Evolutionary conservation across 2,888 invertebrate genomes (phyloP).

Genomic region (Tromatobia lineatoria): DNA sequence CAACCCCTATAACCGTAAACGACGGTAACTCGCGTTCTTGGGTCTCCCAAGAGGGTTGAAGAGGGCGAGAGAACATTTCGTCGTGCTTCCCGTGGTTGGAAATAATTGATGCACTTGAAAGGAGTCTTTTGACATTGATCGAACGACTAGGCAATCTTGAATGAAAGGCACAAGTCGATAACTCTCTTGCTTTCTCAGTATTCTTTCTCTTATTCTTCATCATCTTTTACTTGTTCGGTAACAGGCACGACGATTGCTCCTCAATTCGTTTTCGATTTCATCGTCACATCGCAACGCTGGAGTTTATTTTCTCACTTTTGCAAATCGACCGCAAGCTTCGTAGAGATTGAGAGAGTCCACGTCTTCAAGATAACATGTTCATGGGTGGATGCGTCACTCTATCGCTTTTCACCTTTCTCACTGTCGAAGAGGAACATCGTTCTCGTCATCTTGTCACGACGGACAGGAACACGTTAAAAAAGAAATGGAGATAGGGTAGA

Average conservation of each 20-base stretch:
- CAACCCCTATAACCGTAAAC: conserved; percentile 58
- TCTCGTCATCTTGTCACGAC: not conserved
- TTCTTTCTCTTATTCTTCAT: conserved; percentile 10
- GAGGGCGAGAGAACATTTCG: conserved; percentile 34
- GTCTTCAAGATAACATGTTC: conserved; percentile 37
- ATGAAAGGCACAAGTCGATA: conserved; percentile 66
- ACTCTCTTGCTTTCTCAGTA: conserved; percentile 36
- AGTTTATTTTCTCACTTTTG: conserved; percentile 48
- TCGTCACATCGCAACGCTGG: not conserved
- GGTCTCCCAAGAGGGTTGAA: conserved; percentile 8
- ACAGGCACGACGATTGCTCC: conserved; percentile 16
- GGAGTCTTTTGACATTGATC: conserved; percentile 67
- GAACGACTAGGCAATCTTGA: conserved; percentile 62
- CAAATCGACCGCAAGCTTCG: conserved; percentile 36
- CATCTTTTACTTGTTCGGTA: conserved; percentile 27
- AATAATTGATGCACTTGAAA: conserved; percentile 70
- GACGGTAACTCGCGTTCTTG: conserved; percentile 48
- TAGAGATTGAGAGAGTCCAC: conserved; percentile 12
- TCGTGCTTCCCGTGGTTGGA: conserved; percentile 57
- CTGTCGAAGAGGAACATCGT: conserved; percentile 27
- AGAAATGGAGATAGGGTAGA: conserved; percentile 16
- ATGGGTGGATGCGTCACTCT: conserved; percentile 16
- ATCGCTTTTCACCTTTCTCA: conserved; percentile 25
- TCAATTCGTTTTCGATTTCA: conserved; percentile 33
- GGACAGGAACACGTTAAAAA: conserved; percentile 21